Conservation (phyloP, 2,888 invertebrate genomes). For the Podotricha telesiphe region DNA sequence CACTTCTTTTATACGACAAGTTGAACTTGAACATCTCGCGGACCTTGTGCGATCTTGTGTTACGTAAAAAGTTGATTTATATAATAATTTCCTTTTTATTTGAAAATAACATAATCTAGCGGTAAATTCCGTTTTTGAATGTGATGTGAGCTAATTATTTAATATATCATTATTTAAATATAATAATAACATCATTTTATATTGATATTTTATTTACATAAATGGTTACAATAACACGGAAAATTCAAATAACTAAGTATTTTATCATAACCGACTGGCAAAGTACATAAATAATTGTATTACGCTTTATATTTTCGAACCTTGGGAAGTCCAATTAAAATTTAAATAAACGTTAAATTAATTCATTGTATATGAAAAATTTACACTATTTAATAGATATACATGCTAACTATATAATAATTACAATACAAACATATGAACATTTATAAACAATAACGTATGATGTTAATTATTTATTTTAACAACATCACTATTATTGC, state of each 20-base stretch:
- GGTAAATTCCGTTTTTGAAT: not conserved
- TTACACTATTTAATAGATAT: not conserved
- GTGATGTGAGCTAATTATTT: not conserved
- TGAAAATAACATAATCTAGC: not conserved
- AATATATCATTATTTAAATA: not conserved
- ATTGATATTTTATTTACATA: not conserved
- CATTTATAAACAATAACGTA: too few species aligned
- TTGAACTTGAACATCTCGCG: slow-evolving; percentile 71
- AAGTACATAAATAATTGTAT: not conserved
- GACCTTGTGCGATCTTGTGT: slow-evolving; percentile 46
- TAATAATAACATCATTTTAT: not conserved
- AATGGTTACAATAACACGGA: slow-evolving; percentile 9
- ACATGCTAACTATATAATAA: not conserved
- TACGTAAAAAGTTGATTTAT: slow-evolving; percentile 27
- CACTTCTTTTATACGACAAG: slow-evolving; percentile 50
- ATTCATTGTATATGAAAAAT: slow-evolving; percentile 1
- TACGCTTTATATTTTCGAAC: slow-evolving; percentile 5
- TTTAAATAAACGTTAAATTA: not conserved
- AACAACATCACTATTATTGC: not conserved
- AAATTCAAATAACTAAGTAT: slow-evolving; percentile 16
- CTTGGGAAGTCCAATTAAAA: slow-evolving; percentile 16
- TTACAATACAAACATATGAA: not conserved
- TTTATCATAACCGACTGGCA: slow-evolving; percentile 24
- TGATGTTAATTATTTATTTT: not conserved
- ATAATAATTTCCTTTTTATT: slow-evolving; percentile 13